phyloP scores from a whole-genome alignment of 2,888 invertebrate genomes.

The Fragum whitleyi region DNA sequence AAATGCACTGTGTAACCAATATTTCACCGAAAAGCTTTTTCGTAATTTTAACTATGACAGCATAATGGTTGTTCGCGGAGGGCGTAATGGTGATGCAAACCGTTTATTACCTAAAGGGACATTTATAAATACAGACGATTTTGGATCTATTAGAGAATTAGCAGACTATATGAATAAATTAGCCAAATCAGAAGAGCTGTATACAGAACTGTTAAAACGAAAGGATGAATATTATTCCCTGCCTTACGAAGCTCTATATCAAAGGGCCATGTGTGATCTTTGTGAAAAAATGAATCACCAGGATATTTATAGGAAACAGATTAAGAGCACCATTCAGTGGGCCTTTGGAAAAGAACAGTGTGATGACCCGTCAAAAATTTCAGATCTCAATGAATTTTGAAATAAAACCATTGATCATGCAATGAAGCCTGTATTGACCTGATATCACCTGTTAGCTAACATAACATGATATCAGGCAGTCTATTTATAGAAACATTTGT shows the following conservation, averaged over 20 bases:
- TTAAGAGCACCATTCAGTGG: conserved; percentile 34
- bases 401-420: no score
- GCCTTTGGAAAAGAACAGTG: conserved; percentile 13
- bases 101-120: conserved; percentile 32
- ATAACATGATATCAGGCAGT: no score
- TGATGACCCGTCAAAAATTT: neutral
- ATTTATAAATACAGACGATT: conserved; percentile 44
- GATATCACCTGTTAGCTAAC: no score
- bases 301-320: conserved; percentile 32
- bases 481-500: no score
- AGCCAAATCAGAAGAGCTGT: conserved; percentile 26
- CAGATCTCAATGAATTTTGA: no score
- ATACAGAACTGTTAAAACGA: conserved; percentile 27
- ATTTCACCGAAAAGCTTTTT: neutral
- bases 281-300: conserved; percentile 23
- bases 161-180: conserved; percentile 35
- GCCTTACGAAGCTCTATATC: conserved; percentile 34
- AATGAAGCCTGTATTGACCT: no score
- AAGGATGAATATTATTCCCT: conserved; percentile 46
- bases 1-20: neutral
- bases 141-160: conserved; percentile 30
- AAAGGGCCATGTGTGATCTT: conserved; percentile 48
- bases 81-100: conserved; percentile 15
- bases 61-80: conserved; percentile 34
- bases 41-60: conserved; percentile 8